Conservation (phyloP, 2,888 invertebrate species). For the Sabatieria punctata region DNA sequence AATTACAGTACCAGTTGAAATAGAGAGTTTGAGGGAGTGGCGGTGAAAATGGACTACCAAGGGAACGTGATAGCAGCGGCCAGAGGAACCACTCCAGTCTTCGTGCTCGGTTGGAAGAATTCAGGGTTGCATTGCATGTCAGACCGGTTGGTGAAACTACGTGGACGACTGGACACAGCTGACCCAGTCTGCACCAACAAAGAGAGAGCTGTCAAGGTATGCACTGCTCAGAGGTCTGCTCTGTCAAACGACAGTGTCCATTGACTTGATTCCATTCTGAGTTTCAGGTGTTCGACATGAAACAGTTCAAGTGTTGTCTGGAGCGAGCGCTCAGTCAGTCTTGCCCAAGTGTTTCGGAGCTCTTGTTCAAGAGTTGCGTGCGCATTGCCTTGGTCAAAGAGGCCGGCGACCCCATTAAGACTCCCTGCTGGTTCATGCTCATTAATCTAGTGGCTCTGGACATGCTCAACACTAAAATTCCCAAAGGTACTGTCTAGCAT, state of each 20-base stretch:
- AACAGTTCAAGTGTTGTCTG: conserved; percentile 37
- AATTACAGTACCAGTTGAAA: no score
- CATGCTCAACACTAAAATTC: conserved; percentile 47
- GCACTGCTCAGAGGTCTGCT: no score
- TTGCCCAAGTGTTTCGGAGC: conserved; percentile 67
- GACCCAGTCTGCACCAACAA: conserved; percentile 13
- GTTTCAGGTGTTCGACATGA: conserved; percentile 36
- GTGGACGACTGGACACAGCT: neutral
- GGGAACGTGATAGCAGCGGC: conserved; percentile 28
- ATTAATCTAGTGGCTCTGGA: conserved; percentile 94
- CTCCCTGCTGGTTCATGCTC: conserved; percentile 91
- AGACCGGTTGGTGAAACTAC: neutral
- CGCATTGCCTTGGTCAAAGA: conserved; percentile 81
- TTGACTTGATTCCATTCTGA: neutral
- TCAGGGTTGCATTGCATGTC: conserved; percentile 8
- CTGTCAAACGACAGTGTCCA: neutral
- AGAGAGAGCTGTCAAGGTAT: conserved; percentile 24
- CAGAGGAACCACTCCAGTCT: conserved; percentile 22
- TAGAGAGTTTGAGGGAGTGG: no score
- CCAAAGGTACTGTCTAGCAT: neutral
- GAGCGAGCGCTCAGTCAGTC: conserved; percentile 57
- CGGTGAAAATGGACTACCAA: conserved; percentile 25
- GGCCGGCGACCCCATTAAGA: conserved; percentile 68
- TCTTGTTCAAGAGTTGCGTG: conserved; percentile 81
- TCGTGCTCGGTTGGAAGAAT: conserved; percentile 19